Conservation (phyloP, 2,888 invertebrate genomes). For the Eulithis testata region DNA sequence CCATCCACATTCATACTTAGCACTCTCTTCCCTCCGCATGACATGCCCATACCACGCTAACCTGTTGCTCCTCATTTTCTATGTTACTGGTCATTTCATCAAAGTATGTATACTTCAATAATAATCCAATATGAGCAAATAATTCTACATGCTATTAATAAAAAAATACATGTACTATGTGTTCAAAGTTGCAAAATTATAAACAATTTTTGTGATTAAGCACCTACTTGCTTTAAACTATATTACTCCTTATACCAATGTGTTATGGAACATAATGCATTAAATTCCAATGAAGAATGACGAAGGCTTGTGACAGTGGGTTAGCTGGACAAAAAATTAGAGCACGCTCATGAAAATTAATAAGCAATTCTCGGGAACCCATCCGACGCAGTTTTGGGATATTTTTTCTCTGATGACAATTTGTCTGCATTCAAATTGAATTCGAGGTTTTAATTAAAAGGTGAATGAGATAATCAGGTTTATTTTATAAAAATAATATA, state of each 20-base stretch:
- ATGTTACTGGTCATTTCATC: no score
- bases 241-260: neutral
- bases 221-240: neutral
- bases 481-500: neutral
- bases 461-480: slow-evolving; percentile 4
- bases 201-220: no score
- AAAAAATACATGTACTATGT: no score
- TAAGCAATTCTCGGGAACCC: slow-evolving; percentile 61
- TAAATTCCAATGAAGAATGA: neutral
- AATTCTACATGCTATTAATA: no score
- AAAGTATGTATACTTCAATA: no score
- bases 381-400: slow-evolving; percentile 42
- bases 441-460: slow-evolving; percentile 51
- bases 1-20: no score
- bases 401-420: slow-evolving; percentile 51
- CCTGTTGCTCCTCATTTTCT: no score
- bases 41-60: no score
- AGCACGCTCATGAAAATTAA: slow-evolving; percentile 74
- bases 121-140: no score
- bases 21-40: no score
- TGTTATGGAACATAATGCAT: neutral
- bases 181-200: no score
- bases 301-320: slow-evolving; percentile 9
- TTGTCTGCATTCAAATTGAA: slow-evolving; percentile 56
- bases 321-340: slow-evolving; percentile 62